phyloP scores from a whole-genome alignment of 2,888 invertebrate species.

The Eupithecia subumbrata region DNA sequence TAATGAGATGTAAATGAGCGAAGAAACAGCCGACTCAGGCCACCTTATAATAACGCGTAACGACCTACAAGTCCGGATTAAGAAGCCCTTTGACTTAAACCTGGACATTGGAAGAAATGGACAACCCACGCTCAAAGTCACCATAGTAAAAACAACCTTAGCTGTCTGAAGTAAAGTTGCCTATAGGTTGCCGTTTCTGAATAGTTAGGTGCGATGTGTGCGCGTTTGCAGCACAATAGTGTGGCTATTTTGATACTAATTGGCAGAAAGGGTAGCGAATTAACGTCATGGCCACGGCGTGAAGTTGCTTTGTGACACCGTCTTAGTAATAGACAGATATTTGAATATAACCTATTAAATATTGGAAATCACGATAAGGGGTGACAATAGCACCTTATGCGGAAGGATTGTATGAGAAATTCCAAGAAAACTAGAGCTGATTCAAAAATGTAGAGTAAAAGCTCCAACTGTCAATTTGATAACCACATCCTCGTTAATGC shows the following conservation, averaged over 20 bases:
- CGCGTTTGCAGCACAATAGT: conserved; percentile 78
- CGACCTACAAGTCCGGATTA: conserved; percentile 85
- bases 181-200: conserved; percentile 44
- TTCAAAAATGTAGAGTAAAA: background rate
- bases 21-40: conserved; percentile 78
- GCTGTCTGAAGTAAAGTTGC: conserved; percentile 47
- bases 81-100: conserved; percentile 84
- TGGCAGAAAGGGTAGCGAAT: conserved; percentile 84
- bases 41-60: conserved; percentile 84
- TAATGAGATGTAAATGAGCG: conserved; percentile 85
- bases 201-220: conserved; percentile 73
- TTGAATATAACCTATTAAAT: conserved; percentile 32
- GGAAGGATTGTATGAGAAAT: conserved; percentile 7
- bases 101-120: conserved; percentile 68
- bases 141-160: conserved; percentile 53
- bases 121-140: conserved; percentile 55
- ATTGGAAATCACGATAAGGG: conserved; percentile 24
- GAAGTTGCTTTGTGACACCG: conserved; percentile 71
- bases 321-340: conserved; percentile 44
- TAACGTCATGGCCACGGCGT: conserved; percentile 78
- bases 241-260: conserved; percentile 83
- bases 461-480: background rate
- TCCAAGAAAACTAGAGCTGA: background rate
- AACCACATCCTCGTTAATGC: background rate
- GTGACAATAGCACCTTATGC: conserved; percentile 8